Conservation (phyloP, 92 coral and sea anemone genomes). For the Actinernus sp. region DNA sequence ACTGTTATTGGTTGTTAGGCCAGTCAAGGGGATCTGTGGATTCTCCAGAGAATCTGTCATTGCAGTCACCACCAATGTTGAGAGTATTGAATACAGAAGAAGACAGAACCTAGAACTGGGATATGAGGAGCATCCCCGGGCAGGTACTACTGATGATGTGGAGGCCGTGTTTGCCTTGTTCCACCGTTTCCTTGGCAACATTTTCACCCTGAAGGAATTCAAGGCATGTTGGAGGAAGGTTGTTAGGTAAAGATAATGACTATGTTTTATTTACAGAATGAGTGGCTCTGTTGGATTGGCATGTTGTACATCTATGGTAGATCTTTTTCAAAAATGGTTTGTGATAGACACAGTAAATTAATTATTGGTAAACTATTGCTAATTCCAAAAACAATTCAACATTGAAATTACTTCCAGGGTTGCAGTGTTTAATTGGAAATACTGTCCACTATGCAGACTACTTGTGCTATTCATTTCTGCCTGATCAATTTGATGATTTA, state of each 20-base stretch:
- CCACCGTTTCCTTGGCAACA: slow-evolving; percentile 50
- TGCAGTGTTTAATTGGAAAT: too few relatives aligned
- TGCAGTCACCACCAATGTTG: slow-evolving; percentile 64
- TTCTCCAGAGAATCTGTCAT: slow-evolving; percentile 67
- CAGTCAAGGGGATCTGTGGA: slow-evolving; percentile 63
- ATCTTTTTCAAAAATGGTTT: too few relatives aligned
- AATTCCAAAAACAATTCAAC: too few relatives aligned
- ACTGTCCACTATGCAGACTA: too few relatives aligned
- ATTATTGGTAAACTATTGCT: too few relatives aligned
- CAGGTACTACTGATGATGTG: slow-evolving; percentile 73
- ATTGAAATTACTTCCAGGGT: too few relatives aligned
- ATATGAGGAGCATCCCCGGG: slow-evolving; percentile 66
- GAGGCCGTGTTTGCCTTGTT: slow-evolving; percentile 63
- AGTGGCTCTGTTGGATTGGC: too few relatives aligned
- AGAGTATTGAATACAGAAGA: slow-evolving; percentile 56
- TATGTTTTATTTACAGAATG: too few relatives aligned
- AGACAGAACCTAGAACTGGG: slow-evolving; percentile 39
- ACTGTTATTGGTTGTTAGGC: slow-evolving; percentile 34
- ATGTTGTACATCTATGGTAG: too few relatives aligned
- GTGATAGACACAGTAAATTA: too few relatives aligned
- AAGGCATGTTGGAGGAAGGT: slow-evolving; percentile 56
- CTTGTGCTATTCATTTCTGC: too few relatives aligned
- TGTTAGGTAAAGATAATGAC: slow-evolving; percentile 50
- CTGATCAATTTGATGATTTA: too few relatives aligned
- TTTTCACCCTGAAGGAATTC: slow-evolving; percentile 59